Conservation (phyloP, 1,140 invertebrate species). For the Eueides isabella region DNA sequence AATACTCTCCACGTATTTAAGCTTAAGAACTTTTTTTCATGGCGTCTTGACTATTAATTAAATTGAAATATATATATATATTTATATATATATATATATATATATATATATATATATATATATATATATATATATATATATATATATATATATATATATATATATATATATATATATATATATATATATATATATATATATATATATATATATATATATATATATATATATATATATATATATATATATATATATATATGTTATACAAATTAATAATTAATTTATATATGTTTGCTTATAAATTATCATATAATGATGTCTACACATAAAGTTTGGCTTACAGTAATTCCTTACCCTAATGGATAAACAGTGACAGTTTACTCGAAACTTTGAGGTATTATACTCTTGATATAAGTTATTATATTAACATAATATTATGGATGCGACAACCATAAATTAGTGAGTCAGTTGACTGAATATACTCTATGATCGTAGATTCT, state of each 20-base stretch:
- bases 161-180: constrained; percentile 11
- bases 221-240: background rate
- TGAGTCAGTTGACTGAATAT: background rate
- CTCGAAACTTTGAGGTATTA: background rate
- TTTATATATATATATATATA: constrained; percentile 20
- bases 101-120: constrained; percentile 11
- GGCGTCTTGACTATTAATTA: too few relatives aligned
- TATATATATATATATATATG: too few relatives aligned
- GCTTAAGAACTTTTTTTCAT: too few relatives aligned
- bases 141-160: constrained; percentile 10
- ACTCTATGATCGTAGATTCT: background rate
- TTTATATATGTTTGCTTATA: constrained; percentile 6
- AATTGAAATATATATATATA: too few relatives aligned
- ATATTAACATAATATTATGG: constrained; percentile 2
- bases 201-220: constrained; percentile 10
- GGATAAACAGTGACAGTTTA: constrained; percentile 2
- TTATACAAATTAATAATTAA: background rate
- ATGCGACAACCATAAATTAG: background rate
- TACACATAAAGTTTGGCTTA: background rate
- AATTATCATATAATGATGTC: background rate
- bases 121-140: constrained; percentile 10
- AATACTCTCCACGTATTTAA: too few relatives aligned
- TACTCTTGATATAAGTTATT: background rate
- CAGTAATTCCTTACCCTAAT: constrained; percentile 10
- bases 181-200: constrained; percentile 10